Conservation (phyloP, 2,888 invertebrate species). For the Pterobdella sp. region DNA sequence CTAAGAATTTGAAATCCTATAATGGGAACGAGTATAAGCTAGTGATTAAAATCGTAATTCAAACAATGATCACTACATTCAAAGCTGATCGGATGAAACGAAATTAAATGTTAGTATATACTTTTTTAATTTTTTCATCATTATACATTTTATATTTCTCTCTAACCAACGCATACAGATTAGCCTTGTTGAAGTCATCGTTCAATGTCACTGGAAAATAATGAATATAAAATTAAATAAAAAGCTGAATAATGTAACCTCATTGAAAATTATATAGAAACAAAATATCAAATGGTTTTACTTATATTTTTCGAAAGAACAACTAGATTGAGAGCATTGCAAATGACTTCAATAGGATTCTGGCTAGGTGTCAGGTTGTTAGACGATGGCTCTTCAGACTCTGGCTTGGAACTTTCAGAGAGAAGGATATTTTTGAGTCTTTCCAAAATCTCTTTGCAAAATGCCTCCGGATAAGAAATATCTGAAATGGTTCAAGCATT, state of each 20-base stretch:
- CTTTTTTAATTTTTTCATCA: neutral
- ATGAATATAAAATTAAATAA: neutral
- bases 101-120: neutral
- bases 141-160: neutral
- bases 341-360: neutral
- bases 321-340: conserved; percentile 6
- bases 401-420: neutral
- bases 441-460: neutral
- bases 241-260: neutral
- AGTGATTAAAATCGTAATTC: too few species aligned
- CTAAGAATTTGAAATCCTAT: too few species aligned
- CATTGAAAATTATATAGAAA: too few species aligned
- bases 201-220: neutral
- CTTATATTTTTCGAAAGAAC: neutral
- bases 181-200: neutral
- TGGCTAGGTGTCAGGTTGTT: neutral
- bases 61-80: too few species aligned
- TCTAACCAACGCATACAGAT: neutral
- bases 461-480: neutral
- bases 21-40: too few species aligned
- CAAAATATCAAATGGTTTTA: too few species aligned
- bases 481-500: neutral
- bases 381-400: too few species aligned
- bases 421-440: neutral
- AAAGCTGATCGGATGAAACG: too few species aligned